Percentiles rank a stretch among this genome's conserved stretches.
Conservation (phyloP, 2,113 vertebrate genomes). For the Chauna torquata region DNA sequence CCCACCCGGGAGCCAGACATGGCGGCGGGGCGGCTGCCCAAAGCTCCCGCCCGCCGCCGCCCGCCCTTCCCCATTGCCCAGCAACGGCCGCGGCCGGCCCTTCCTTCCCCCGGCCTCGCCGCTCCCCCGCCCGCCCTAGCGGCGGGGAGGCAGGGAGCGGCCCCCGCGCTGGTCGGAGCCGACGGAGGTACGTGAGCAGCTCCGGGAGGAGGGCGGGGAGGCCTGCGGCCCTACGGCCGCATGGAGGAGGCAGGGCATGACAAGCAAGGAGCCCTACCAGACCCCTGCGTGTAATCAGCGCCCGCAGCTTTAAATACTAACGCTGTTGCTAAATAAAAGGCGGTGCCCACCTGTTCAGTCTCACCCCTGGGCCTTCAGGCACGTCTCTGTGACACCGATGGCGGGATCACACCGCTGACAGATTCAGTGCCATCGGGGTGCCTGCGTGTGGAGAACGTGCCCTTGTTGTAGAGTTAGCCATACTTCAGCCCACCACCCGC, state of each 20-base stretch:
- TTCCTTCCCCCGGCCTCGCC: background rate
- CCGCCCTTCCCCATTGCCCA: background rate
- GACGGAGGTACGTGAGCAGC: background rate
- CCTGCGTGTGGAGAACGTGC: no score
- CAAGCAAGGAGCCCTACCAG: no score
- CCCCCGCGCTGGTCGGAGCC: background rate
- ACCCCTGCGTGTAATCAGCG: background rate
- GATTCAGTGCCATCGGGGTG: background rate
- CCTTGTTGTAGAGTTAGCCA: background rate
- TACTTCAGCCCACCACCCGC: no score
- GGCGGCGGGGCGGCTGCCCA: background rate
- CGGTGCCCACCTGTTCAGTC: accelerated
- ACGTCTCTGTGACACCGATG: background rate
- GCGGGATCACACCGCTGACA: accelerated
- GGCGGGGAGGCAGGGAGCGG: background rate
- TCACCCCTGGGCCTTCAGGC: background rate
- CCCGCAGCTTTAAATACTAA: background rate
- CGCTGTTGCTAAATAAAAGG: accelerated
- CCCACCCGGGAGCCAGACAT: no score
- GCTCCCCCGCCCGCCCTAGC: background rate
- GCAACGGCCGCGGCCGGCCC: background rate
- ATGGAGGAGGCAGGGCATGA: background rate
- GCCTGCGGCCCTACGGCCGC: no score
- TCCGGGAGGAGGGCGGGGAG: background rate
- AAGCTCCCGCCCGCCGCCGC: background rate